Base-by-base conservation (phyloP, 2,888 invertebrate genomes). In the Galerucella calmariensis region DNA sequence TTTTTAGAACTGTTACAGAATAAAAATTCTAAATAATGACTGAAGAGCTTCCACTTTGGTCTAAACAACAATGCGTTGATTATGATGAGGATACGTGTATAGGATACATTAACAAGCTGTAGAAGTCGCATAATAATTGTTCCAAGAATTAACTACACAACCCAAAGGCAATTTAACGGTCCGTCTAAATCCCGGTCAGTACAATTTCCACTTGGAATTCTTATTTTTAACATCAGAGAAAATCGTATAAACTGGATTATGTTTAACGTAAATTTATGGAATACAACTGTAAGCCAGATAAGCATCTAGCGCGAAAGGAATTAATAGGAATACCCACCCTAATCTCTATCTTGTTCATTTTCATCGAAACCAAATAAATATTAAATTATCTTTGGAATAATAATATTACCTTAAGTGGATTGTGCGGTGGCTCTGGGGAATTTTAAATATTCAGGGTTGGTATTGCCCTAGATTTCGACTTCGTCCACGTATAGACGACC, bases 261-360 rank as follows among this genome's bases (percentile, higher is more conserved):
- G 81, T 81, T 81, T 83, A 83, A 84, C 84, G 82, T 83, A 80
- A 83, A 82, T 83, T 82, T 83, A 84, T 81, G 83, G 80, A 81
- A 81, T 80, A 79, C 79, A 78, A 79, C 77, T 79, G 73, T 83
- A 84, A 83, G 82, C 83, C 82, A 79, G 80, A 81, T 81, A 81
- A 65, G 63, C 63, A 44, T 41, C 20, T 78, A 77, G 74, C 77
- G 79, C 79, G 79, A 75, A 78, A 81, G 24, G 48, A 67, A 69
- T 63, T 67, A 75, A 62, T 69, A 69, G 48, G 59, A 66, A 58
- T 66, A 53, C 24, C 35, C 46, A 11, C 59, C 14, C 41, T 76
- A 75, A 77, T 75, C 77, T 75, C 75, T 73, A 73, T 71, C 74
- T 66, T 72, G 72, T 74, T 77, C 79, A 73, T 75, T 79, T 75